These are phyloP conservation scores for Andrena cerasifolii DNA, from an alignment of 1,140 invertebrate genomes.

Conservation along the genomic window DNA sequence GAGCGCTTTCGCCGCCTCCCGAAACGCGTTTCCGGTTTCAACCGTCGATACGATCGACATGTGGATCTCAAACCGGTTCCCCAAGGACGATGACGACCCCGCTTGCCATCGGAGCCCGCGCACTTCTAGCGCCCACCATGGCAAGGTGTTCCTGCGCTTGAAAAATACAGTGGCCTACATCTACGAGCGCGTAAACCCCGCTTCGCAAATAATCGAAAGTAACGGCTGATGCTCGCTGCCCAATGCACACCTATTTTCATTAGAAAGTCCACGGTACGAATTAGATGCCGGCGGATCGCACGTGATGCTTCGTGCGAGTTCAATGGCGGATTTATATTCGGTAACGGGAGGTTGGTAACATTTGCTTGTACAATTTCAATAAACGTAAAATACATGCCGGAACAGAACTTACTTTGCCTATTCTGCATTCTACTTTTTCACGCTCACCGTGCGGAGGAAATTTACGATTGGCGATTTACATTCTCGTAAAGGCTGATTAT, in stretches of 20 bases:
- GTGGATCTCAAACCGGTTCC: slow-evolving; percentile 57
- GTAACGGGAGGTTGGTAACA: too few species aligned
- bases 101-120: slow-evolving; percentile 1
- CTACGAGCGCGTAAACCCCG: not conserved
- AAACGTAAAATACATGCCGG: too few species aligned
- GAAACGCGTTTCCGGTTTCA: slow-evolving; percentile 54
- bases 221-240: not conserved
- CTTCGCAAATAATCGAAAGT: not conserved
- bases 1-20: slow-evolving; percentile 7
- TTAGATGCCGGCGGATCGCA: too few species aligned
- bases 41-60: slow-evolving; percentile 38
- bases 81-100: slow-evolving; percentile 53
- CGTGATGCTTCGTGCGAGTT: too few species aligned
- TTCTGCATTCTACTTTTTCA: too few species aligned
- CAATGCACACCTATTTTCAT: not conserved
- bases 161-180: slow-evolving; percentile 15
- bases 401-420: too few species aligned
- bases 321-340: too few species aligned
- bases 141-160: not conserved
- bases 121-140: not conserved
- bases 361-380: too few species aligned
- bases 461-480: too few species aligned
- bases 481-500: too few species aligned
- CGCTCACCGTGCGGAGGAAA: too few species aligned
- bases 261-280: not conserved